These are phyloP conservation scores for Hecatera dysodea DNA, from an alignment of 2,888 invertebrate species.

Conservation along the genomic window DNA sequence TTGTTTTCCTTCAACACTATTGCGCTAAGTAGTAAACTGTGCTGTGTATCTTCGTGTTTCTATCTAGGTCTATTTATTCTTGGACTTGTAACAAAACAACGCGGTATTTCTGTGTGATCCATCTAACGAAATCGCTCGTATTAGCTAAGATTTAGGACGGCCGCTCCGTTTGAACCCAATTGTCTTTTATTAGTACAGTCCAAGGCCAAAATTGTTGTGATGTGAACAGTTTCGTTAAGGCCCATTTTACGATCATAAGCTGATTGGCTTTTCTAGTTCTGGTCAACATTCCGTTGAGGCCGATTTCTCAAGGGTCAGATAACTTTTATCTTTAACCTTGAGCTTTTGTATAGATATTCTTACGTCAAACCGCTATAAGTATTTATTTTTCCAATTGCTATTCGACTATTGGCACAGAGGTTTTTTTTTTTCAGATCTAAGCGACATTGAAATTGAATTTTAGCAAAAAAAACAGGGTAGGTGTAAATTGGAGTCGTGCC, in stretches of 20 bases:
- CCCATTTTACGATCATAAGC: neutral
- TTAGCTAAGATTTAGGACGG: neutral
- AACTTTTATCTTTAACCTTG: too few species aligned
- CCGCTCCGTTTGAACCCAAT: neutral
- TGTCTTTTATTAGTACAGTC: conserved; percentile 2
- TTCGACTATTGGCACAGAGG: too few species aligned
- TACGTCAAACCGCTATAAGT: too few species aligned
- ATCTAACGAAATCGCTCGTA: neutral
- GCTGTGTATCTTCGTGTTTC: neutral
- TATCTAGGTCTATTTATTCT: neutral
- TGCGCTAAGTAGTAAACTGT: neutral
- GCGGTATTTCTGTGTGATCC: neutral
- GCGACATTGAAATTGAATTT: neutral
- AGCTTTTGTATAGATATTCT: too few species aligned
- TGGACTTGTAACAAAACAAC: neutral
- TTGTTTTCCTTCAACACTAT: neutral
- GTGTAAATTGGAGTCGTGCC: too few species aligned
- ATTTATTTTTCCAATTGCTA: too few species aligned
- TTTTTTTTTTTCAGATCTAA: neutral
- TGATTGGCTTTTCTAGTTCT: neutral
- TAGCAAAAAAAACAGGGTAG: neutral
- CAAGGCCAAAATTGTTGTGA: conserved; percentile 27
- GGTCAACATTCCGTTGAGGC: neutral
- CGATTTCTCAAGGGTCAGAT: too few species aligned
- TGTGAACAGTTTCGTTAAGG: neutral